A percentile compares a stretch with the other conserved stretches of the same genome.
These are phyloP conservation scores for Trididemnum clinides DNA, from an alignment of 23 tunicate genomes.

Conservation along the genomic window DNA sequence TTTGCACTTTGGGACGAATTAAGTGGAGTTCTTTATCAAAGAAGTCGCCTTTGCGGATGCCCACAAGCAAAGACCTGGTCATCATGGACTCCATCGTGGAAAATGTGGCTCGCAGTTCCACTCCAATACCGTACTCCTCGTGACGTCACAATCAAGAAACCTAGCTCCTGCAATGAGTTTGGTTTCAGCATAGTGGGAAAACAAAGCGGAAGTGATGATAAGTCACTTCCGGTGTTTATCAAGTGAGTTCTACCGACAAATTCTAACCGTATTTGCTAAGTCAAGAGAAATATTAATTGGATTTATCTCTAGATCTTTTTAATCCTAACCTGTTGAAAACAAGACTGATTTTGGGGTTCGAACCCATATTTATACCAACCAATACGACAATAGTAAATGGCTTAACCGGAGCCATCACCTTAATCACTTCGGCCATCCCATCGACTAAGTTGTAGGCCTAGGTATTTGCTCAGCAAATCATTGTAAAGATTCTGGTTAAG, in stretches of 20 bases:
- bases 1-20: conserved; percentile 68
- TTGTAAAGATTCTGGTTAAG: too few species aligned
- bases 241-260: conserved; percentile 38
- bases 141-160: conserved; percentile 31
- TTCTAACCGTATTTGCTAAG: too few species aligned
- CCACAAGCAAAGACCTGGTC: not conserved
- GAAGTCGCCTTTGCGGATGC: not conserved
- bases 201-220: not conserved
- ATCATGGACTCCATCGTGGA: conserved; percentile 85
- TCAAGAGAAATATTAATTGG: too few species aligned
- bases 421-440: too few species aligned
- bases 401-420: too few species aligned
- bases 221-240: conserved; percentile 8
- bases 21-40: conserved; percentile 51
- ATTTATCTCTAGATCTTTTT: too few species aligned
- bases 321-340: too few species aligned
- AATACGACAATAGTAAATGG: too few species aligned
- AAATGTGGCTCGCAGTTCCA: conserved; percentile 75
- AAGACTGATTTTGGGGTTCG: too few species aligned
- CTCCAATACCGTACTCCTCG: conserved; percentile 15
- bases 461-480: too few species aligned
- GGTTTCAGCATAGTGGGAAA: conserved; percentile 67
- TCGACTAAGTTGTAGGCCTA: too few species aligned
- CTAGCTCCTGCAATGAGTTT: conserved; percentile 10
- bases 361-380: too few species aligned